Conservation (phyloP, 1,140 invertebrate genomes). For the Eriocheir sinensis region DNA sequence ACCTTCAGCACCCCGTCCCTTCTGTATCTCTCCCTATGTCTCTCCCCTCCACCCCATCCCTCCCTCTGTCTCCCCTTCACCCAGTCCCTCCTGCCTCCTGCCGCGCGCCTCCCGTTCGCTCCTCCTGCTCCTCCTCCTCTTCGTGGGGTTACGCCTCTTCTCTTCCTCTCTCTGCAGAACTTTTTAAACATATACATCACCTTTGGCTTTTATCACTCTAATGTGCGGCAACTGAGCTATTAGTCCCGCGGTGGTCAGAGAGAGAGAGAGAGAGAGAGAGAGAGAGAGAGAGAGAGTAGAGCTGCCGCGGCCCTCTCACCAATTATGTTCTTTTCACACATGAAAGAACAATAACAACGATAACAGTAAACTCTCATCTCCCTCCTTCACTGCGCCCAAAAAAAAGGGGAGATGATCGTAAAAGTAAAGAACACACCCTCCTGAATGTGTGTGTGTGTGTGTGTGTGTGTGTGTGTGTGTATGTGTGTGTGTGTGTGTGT, state of each 20-base stretch:
- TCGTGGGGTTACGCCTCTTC: slow-evolving; percentile 28
- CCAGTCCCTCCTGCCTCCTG: neutral
- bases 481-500: slow-evolving; percentile 37
- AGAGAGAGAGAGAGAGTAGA: neutral
- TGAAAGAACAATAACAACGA: neutral
- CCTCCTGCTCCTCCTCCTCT: neutral
- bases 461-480: slow-evolving; percentile 37
- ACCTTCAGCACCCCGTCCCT: too few relatives aligned
- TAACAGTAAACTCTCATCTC: neutral
- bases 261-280: slow-evolving; percentile 29
- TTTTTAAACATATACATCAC: slow-evolving; percentile 36
- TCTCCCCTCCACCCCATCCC: neutral
- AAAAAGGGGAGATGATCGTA: neutral
- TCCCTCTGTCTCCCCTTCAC: neutral
- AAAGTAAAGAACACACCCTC: neutral
- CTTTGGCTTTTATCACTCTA: slow-evolving; percentile 27
- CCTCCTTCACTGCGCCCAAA: neutral
- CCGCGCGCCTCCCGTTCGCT: slow-evolving; percentile 31
- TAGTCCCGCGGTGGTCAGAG: neutral
- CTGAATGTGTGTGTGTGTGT: neutral
- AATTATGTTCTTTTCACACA: neutral
- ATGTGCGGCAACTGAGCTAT: slow-evolving; percentile 27
- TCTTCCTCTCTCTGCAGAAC: neutral
- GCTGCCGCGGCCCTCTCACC: neutral
- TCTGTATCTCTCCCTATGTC: too few relatives aligned